A percentile compares a stretch with the other conserved stretches of the same genome.
Conservation (phyloP, 2,113 vertebrate genomes). For the Periophthalmus modestus region DNA sequence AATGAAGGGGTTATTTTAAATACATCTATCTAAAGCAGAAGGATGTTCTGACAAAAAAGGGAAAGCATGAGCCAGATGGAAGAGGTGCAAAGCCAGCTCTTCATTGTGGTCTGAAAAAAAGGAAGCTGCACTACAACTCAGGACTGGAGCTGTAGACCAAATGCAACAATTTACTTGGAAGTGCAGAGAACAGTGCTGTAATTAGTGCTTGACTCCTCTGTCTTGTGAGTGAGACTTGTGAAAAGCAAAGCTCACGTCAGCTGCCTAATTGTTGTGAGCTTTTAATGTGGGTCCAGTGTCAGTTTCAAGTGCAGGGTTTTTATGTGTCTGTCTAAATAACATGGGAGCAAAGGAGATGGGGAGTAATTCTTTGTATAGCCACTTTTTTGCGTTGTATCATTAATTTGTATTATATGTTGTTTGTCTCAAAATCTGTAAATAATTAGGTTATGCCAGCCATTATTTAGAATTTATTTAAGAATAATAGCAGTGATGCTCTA, state of each 20-base stretch:
- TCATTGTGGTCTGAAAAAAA: conserved; percentile 1
- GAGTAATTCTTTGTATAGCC: too few relatives aligned
- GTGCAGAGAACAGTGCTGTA: background rate
- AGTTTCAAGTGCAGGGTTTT: too few relatives aligned
- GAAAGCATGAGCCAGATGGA: conserved; percentile 21
- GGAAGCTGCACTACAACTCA: background rate
- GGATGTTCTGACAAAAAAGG: conserved; percentile 27
- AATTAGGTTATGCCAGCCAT: too few relatives aligned
- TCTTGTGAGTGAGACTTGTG: background rate
- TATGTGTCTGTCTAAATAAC: too few relatives aligned
- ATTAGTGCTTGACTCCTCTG: background rate
- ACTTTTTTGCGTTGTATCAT: too few relatives aligned
- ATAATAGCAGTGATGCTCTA: too few relatives aligned
- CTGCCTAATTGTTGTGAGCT: background rate
- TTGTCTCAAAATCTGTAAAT: too few relatives aligned
- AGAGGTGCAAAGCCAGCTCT: conserved; percentile 31
- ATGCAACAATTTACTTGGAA: background rate
- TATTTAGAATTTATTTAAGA: too few relatives aligned
- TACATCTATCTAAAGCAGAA: conserved; percentile 48
- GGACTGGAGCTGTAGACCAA: background rate
- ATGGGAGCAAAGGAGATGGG: too few relatives aligned
- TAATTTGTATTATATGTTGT: too few relatives aligned
- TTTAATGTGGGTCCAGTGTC: background rate
- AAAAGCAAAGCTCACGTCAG: conserved; percentile 2
- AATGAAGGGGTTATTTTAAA: conserved; percentile 9